phyloP scores from a whole-genome alignment of 2,113 vertebrate species.

The Hemiprocne comata region DNA sequence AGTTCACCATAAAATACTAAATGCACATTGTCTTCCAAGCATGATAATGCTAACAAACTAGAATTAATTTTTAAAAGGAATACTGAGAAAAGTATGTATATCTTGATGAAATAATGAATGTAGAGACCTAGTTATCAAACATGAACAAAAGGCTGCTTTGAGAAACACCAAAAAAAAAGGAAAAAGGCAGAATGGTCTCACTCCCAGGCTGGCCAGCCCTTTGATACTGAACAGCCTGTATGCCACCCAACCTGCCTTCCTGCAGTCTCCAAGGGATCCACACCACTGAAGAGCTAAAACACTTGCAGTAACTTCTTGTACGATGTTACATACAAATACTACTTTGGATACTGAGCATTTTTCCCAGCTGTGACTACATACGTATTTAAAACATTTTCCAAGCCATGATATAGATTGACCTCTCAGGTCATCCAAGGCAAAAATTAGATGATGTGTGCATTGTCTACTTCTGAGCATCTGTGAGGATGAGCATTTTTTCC shows the following conservation, averaged over 20 bases:
- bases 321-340: not conserved
- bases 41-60: not conserved
- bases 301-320: not conserved
- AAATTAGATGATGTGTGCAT: not conserved
- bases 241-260: not conserved
- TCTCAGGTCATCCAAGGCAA: not conserved
- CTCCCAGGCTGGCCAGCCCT: not conserved
- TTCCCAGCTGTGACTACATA: not conserved
- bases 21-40: not conserved
- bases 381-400: not conserved
- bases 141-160: not conserved
- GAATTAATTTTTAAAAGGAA: not conserved
- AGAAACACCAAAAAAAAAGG: not conserved
- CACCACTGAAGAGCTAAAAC: not conserved
- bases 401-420: not conserved
- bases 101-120: not conserved
- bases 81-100: not conserved
- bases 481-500: not conserved
- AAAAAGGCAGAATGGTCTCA: not conserved
- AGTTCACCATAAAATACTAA: not conserved
- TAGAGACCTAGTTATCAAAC: not conserved
- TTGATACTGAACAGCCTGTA: not conserved
- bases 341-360: not conserved
- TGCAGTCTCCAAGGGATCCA: fast-evolving
- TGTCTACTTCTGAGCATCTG: not conserved